Percentiles rank a stretch among this genome's conserved stretches.
Conservation (phyloP, 2,888 invertebrate species). For the Eubasilissa splendida region DNA sequence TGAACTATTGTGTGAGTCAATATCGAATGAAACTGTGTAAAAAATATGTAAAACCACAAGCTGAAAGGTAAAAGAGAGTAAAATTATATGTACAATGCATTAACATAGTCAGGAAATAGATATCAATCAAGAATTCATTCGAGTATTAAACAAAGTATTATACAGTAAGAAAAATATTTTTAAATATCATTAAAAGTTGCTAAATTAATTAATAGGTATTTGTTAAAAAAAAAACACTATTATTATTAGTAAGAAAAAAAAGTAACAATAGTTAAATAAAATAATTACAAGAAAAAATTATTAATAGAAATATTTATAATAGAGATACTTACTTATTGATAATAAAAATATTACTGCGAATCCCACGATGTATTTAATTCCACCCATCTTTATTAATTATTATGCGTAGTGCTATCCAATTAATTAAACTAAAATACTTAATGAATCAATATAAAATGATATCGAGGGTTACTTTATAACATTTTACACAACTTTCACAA, state of each 20-base stretch:
- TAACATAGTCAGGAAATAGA: too few species aligned
- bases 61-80: too few species aligned
- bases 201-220: not conserved
- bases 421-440: constrained; percentile 28
- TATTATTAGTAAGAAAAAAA: not conserved
- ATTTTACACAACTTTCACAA: constrained; percentile 52
- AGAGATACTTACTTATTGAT: constrained; percentile 47
- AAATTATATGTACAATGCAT: too few species aligned
- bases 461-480: constrained; percentile 26
- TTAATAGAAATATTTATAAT: not conserved
- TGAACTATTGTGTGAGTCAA: too few species aligned
- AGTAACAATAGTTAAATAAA: not conserved
- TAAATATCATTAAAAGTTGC: not conserved
- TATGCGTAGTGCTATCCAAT: constrained; percentile 9
- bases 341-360: constrained; percentile 39
- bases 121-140: too few species aligned
- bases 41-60: too few species aligned
- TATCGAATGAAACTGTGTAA: too few species aligned
- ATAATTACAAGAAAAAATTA: not conserved
- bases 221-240: not conserved
- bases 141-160: too few species aligned
- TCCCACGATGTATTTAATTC: constrained; percentile 41
- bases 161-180: too few species aligned
- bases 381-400: constrained; percentile 41
- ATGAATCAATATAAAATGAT: constrained; percentile 7